Percentiles rank a stretch among this genome's conserved stretches.
These are phyloP conservation scores for Melangyna quadrimaculata DNA, from an alignment of 2,888 invertebrate genomes.

Conservation along the genomic window DNA sequence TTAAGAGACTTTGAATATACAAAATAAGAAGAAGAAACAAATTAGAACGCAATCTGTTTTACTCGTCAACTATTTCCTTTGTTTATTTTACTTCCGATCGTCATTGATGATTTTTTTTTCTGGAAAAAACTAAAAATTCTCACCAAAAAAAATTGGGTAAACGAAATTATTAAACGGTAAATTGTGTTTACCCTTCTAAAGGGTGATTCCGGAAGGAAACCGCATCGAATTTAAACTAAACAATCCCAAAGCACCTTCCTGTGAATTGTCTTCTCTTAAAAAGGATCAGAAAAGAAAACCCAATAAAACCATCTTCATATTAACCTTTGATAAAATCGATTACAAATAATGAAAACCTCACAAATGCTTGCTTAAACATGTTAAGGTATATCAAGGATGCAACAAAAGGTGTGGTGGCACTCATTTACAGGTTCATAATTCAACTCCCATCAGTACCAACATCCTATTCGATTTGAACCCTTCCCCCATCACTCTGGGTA, in stretches of 20 bases:
- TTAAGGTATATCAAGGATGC: background rate
- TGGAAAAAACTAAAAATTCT: background rate
- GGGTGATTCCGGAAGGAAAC: slow-evolving; percentile 37
- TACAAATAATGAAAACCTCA: slow-evolving; percentile 5
- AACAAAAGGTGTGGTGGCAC: slow-evolving; percentile 44
- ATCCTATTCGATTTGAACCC: slow-evolving; percentile 18
- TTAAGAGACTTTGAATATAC: no score
- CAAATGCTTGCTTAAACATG: slow-evolving; percentile 1
- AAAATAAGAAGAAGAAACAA: no score
- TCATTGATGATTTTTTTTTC: no score
- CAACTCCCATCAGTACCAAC: background rate
- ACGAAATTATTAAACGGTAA: slow-evolving; percentile 7
- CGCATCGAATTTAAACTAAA: slow-evolving; percentile 36
- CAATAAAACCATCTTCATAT: slow-evolving; percentile 30
- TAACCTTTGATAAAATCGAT: slow-evolving; percentile 44
- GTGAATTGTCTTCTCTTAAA: background rate
- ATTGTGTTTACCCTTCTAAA: background rate
- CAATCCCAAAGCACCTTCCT: slow-evolving; percentile 4
- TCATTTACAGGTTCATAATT: slow-evolving; percentile 58
- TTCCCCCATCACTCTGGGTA: background rate
- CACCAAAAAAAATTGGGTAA: background rate
- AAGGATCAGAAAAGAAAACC: background rate
- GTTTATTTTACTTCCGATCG: background rate
- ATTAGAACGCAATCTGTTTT: no score
- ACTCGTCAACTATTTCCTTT: no score